Evolutionary conservation across 2,888 invertebrate genomes (phyloP).

Genomic region (Erpobdella octoculata): DNA sequence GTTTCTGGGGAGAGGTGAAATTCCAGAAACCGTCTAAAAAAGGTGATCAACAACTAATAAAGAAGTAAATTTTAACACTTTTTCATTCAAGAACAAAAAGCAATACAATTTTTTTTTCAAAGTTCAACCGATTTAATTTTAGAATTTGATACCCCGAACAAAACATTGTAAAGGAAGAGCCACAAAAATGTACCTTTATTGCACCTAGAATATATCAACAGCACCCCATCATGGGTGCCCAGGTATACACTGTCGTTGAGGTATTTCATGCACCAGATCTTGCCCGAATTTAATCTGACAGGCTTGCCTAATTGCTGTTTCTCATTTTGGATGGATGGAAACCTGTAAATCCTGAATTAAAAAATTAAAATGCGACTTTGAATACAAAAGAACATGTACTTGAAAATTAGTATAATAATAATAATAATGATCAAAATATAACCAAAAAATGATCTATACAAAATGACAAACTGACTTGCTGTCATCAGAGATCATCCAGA

Average conservation of each 20-base stretch:
- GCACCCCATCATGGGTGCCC: constrained; percentile 62
- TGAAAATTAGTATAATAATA: too few relatives aligned
- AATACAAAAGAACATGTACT: too few relatives aligned
- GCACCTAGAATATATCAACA: constrained; percentile 4
- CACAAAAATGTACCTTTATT: background rate
- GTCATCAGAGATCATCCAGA: constrained; percentile 79
- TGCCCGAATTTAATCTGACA: constrained; percentile 16
- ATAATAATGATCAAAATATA: too few relatives aligned
- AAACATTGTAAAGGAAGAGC: too few relatives aligned
- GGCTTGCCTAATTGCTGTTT: constrained; percentile 17
- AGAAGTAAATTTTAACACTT: too few relatives aligned
- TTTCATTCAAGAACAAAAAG: too few relatives aligned
- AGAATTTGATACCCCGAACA: too few relatives aligned
- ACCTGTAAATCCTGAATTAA: constrained; percentile 14
- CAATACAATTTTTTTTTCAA: too few relatives aligned
- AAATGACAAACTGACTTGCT: constrained; percentile 34
- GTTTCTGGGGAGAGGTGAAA: constrained; percentile 17
- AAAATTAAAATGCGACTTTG: background rate
- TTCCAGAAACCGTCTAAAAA: constrained; percentile 37
- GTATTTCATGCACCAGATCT: constrained; percentile 69
- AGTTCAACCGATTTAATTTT: too few relatives aligned
- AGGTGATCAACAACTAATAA: too few relatives aligned
- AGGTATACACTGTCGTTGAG: constrained; percentile 81
- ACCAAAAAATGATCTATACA: too few relatives aligned
- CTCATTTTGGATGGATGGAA: constrained; percentile 25